Evolutionary conservation across 1,140 invertebrate species (phyloP).

Genomic region (Temnothorax curvispinosus): DNA sequence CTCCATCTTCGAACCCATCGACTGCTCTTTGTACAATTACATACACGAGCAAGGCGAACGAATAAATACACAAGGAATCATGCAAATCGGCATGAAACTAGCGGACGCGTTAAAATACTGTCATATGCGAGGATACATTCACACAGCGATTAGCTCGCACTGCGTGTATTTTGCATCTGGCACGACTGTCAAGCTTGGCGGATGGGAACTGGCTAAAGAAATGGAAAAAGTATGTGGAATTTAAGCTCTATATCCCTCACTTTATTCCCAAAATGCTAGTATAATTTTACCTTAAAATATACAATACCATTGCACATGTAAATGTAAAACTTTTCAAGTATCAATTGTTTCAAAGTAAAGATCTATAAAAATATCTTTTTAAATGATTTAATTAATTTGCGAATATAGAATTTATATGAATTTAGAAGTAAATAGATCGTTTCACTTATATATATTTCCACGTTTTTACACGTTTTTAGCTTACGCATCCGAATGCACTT

Average conservation of each 20-base stretch:
- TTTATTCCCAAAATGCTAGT: background rate
- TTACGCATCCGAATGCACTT: background rate
- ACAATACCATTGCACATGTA: background rate
- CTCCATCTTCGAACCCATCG: constrained; percentile 77
- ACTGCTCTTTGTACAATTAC: constrained; percentile 79
- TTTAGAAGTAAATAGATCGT: background rate
- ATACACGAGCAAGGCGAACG: constrained; percentile 78
- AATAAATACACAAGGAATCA: constrained; percentile 73
- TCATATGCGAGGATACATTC: constrained; percentile 78
- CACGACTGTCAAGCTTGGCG: constrained; percentile 77
- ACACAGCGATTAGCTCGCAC: constrained; percentile 78
- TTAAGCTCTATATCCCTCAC: background rate
- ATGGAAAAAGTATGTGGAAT: constrained; percentile 69
- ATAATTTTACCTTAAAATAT: background rate
- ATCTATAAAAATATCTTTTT: background rate
- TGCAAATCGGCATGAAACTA: constrained; percentile 74
- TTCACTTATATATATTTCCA: background rate
- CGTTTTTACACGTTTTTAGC: background rate
- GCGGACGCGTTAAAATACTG: constrained; percentile 76
- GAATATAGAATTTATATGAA: background rate
- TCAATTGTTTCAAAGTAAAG: background rate
- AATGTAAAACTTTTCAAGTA: background rate
- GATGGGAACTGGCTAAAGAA: constrained; percentile 78
- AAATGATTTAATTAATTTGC: background rate
- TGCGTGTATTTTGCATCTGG: constrained; percentile 76